Evolutionary conservation across 2,797 vertebrate species (phyloP), one percentile per base, ranked within the genome.

Genomic region (Peromyscus eremicus): DNA sequence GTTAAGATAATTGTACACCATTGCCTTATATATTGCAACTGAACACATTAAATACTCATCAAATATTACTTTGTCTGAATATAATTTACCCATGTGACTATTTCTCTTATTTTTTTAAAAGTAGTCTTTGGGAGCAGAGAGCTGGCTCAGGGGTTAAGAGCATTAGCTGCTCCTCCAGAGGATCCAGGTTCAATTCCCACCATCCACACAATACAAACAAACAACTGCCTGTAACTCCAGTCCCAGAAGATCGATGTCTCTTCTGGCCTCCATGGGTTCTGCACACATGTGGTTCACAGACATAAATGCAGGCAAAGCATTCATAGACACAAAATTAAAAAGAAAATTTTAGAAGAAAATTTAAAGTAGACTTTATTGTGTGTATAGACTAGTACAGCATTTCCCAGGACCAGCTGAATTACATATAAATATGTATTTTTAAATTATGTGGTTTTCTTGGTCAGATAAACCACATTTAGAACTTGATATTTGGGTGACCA

Each of bases 71-170:
- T 93, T n/a, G 2, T 55, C 25, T 81, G 11, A 90, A 46, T 81
- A 66, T 43, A 25, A 94, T 87, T 83, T 92, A 94, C 12, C 2
- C 29, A 43, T 43, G 11, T 27, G n/a, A 66, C 32, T 71, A 49
- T 68, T 92, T 89, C 4, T 87, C 13, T 71, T 73, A 19, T 55
- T 95, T n/a, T 84, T 40, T 57, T 96, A 86, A 71, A 93, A 87
- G 66, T 37, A 71, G 6, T 55, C 32, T 16, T 68, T 85, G 1
- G 32, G 62, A 9, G 0, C 40, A 68, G 11, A 68, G 82, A 21
- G 21, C 21, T 85, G 62, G 43, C 19, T 85, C 43, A 7, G 14
- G 10, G 6, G 3, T 25, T n/a, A 85, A 49, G 43, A 49, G 12
- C 43, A n/a, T 25, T 52, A 32, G 32, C 64, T 86, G 46, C 21